phyloP scores from a whole-genome alignment of 1,140 invertebrate genomes.

The Agrilus planipennis region DNA sequence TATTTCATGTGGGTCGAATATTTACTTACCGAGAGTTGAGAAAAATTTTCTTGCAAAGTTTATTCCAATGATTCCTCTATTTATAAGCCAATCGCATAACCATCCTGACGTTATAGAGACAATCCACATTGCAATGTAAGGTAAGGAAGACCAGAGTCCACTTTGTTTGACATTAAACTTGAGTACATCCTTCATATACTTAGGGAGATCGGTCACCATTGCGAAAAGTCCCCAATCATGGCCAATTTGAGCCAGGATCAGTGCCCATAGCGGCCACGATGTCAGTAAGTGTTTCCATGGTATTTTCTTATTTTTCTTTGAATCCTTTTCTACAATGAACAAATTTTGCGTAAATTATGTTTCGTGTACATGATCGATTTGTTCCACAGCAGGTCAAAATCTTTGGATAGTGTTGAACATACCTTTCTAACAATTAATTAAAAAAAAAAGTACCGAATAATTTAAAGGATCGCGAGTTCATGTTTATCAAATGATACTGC shows the following conservation, averaged over 20 bases:
- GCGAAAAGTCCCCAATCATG: slow-evolving; percentile 95
- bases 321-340: slow-evolving; percentile 13
- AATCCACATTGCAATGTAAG: slow-evolving; percentile 64
- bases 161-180: slow-evolving; percentile 69
- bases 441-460: too few relatives aligned
- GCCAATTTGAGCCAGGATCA: slow-evolving; percentile 61
- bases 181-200: slow-evolving; percentile 83
- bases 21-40: slow-evolving; percentile 53
- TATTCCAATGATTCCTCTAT: slow-evolving; percentile 41
- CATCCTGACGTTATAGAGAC: slow-evolving; percentile 52
- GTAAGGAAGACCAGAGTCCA: slow-evolving; percentile 53
- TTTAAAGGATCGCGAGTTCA: too few relatives aligned
- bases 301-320: slow-evolving; percentile 17
- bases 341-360: too few relatives aligned
- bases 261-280: slow-evolving; percentile 64
- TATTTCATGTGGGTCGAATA: slow-evolving; percentile 1
- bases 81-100: slow-evolving; percentile 54
- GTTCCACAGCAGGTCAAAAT: too few relatives aligned
- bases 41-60: slow-evolving; percentile 58
- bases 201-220: slow-evolving; percentile 83
- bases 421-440: too few relatives aligned
- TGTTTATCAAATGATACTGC: too few relatives aligned
- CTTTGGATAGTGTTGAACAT: too few relatives aligned
- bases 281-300: slow-evolving; percentile 63
- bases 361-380: too few relatives aligned